Base-by-base conservation (phyloP, 1,140 invertebrate genomes). In the Drosophila pallidifrons region DNA sequence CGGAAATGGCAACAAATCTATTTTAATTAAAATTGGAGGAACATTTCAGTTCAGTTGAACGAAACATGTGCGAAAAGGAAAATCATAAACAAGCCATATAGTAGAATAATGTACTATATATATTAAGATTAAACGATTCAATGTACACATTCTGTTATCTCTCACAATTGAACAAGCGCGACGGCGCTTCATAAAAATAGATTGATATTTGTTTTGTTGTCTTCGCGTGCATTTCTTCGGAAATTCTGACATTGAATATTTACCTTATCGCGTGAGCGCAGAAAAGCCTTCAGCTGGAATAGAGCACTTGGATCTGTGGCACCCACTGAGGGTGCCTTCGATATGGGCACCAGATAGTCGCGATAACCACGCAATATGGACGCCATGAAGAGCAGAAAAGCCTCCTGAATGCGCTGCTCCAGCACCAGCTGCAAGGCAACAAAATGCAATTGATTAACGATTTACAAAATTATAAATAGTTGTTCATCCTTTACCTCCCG, bases 371-470 rank as follows among this genome's bases (percentile, higher is more conserved):
- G 97, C 73, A 99, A 93, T 66, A 99, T 96, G 43, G 96, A 95
- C 3, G 98, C 98, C 96, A 99, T 99, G 90, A 99, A 99, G 55
- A 97, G 95, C 30, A 99, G 94, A 93, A 99, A 99, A 5, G 98
- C 97, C 93, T 99, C 99, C 93, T 99, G 98, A 64, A 99, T 99
- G 93, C 97, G 96, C 55, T 98, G 93, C 91, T 99, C 98, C 71
- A 99, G 92, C 15, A 95, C 94, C 94, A 97, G 95, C 94, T 86
- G 43, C 10, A 96, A 81, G 52, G 93, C 93, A 81, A 55, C 8
- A 38, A 15, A 54, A 61, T 41, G 47, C 6, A 77, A 43, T 13
- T 15, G 16, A 20, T 54, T 20, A 16, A 28, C 7, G 15, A 28
- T 46, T 5, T 5, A n/a, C 38, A 10, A 3, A 52, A 5, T 16